Base-by-base conservation (phyloP, 2,113 vertebrate species). In the Nematolebias whitei region DNA sequence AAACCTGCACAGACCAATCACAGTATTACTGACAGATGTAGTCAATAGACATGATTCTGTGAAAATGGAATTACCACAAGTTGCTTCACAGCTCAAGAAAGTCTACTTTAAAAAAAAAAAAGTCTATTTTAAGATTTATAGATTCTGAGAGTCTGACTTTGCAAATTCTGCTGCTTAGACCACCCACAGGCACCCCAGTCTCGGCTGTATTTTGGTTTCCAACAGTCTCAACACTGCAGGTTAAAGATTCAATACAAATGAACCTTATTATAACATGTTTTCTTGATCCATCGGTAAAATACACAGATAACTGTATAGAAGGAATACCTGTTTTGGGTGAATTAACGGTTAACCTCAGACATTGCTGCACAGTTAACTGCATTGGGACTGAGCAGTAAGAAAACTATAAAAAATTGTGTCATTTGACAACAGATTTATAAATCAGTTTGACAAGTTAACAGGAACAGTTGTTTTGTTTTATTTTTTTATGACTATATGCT, bases 281-380 rank as follows among this genome's bases (percentile, higher is more conserved):
- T 69, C 77, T 82, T 84, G 45, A 85, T 90, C 76, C 62, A 80
- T 86, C 81, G 85, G 86, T 87, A 82, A 87, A 87, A 83, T 59
- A 74, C 73, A 84, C 69, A 74, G 81, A 89, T 84, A 81, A 81
- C 76, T 74, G 45, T 74, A 73, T 48, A 45, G 75, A 78, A 61
- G 69, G 73, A 71, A 80, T 76, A 81, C 58, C 64, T 60, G 79
- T 83, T 71, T 58, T 68, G 80, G 79, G 82, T 84, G 64, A 85
- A 88, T 88, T 29, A 69, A 75, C 59, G 83, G 72, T 84, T 76
- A 65, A 65, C 52, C 56, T 77, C 32, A 44, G 60, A 60, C 8
- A 62, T 65, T 63, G 41, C 51, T 26, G 59, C 53, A 59, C 59
- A 61, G 81, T 76, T 60, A 66, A 26, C 43, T 47, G 53, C 15